Conservation (phyloP, 2,888 invertebrate species). For the Gymnocheta viridis region DNA sequence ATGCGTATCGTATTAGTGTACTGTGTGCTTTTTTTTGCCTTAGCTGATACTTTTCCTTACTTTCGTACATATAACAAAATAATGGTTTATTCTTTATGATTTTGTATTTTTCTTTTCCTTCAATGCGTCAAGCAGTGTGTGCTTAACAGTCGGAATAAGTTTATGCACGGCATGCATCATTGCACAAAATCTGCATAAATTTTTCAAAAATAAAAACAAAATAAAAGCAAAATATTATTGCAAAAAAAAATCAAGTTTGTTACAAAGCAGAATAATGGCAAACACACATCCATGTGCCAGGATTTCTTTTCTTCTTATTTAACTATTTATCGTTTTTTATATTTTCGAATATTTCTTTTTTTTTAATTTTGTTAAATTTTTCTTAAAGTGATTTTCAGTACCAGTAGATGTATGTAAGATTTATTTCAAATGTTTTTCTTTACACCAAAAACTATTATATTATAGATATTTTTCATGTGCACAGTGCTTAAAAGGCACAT, state of each 20-base stretch:
- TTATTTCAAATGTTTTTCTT: constrained; percentile 34
- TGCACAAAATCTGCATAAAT: constrained; percentile 73
- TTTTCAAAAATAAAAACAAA: constrained; percentile 59
- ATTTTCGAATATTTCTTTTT: background rate
- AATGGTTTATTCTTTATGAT: constrained; percentile 23
- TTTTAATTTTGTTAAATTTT: constrained; percentile 49
- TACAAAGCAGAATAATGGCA: constrained; percentile 2
- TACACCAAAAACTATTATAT: constrained; percentile 3
- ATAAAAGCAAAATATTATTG: constrained; percentile 23
- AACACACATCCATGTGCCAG: constrained; percentile 55
- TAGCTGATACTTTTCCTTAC: constrained; percentile 47
- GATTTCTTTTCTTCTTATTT: constrained; percentile 50
- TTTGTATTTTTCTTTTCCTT: constrained; percentile 19
- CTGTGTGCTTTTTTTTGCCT: constrained; percentile 28
- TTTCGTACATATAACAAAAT: constrained; percentile 41
- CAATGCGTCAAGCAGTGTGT: constrained; percentile 67
- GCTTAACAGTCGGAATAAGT: constrained; percentile 70
- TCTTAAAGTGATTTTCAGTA: constrained; percentile 48
- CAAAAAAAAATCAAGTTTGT: constrained; percentile 24
- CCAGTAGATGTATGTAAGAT: constrained; percentile 55
- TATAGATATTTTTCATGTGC: background rate
- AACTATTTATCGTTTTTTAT: constrained; percentile 36
- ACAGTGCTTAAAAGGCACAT: background rate
- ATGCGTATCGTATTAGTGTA: constrained; percentile 67
- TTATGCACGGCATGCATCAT: constrained; percentile 73